Evolutionary conservation across 1,140 invertebrate genomes (phyloP), one percentile per base, ranked within the genome.

Genomic region (Eubasilissa regina): DNA sequence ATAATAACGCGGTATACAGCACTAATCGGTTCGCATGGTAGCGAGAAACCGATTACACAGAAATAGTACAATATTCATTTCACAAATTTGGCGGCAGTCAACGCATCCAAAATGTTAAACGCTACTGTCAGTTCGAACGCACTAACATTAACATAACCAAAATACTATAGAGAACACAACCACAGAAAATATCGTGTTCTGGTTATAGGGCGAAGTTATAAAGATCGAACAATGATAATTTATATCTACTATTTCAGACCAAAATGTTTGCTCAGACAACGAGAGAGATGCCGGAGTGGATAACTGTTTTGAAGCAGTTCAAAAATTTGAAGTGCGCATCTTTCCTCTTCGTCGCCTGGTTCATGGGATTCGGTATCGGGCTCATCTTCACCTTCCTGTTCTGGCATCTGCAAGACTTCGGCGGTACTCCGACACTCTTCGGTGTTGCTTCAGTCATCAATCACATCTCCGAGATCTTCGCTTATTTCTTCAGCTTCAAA

Each of bases 321-420:
- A 95, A 95, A 81, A 96, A 97, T 86, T 85, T 97, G 13, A 97
- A 97, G 85, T 97, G 97, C 78, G 94, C 94, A 3, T 96, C 97
- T 0, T 99, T 99, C 85, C 92, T 99, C 9, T 96, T 99, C 84
- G 96, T 99, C 0, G 95, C 97, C 17, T 99, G 98, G 97, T 98
- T 97, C 88, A 98, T 99, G 97, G 98, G 98, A 62, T 98, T 99
- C 85, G 98, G 98, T n/a, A 98, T 99, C 84, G 98, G 98, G 0
- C 90, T 99, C 80, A 98, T 99, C 78, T 99, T 99, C 88, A 98
- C 98, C 0, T 99, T 99, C 89, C 93, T 99, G 21, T 99, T 99
- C 89, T 99, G 98, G 98, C 98, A 99, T 90, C 91, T 99, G 47
- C 96, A 98, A 91, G 98, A 99, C 86, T 95, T 97, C 84, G 97